These are phyloP conservation scores for Babyrousa celebensis DNA, from an alignment of 2,797 vertebrate species.

Conservation along the genomic window DNA sequence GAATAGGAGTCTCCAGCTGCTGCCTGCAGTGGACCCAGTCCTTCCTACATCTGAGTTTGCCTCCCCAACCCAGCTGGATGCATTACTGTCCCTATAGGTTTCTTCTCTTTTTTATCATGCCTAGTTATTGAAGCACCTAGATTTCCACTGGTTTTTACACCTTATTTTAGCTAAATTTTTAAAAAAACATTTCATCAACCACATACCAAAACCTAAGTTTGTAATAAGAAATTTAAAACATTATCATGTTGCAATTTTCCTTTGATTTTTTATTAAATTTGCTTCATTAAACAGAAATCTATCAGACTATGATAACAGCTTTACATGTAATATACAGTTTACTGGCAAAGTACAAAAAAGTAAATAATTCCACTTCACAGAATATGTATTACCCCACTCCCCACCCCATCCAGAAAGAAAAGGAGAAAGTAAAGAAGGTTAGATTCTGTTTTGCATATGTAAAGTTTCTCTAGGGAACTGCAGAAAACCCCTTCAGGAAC, in stretches of 20 bases:
- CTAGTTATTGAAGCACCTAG: not conserved
- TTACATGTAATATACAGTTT: not conserved
- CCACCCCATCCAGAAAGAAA: not conserved
- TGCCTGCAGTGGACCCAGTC: not conserved
- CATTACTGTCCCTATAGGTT: not conserved
- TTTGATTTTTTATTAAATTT: constrained; percentile 26
- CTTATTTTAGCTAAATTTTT: not conserved
- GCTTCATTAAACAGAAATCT: constrained; percentile 42
- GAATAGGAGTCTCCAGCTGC: not conserved
- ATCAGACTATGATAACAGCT: not conserved
- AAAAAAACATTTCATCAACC: not conserved
- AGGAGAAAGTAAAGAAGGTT: not conserved
- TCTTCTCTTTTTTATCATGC: not conserved
- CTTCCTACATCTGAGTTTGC: not conserved
- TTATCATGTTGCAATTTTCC: not conserved
- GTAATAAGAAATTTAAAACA: not conserved
- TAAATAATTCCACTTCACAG: not conserved
- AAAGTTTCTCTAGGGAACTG: not conserved
- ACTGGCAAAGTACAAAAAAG: not conserved
- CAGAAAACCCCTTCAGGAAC: not conserved
- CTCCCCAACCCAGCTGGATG: fast-evolving
- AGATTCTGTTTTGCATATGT: not conserved
- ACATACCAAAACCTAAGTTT: not conserved
- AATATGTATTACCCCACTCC: not conserved
- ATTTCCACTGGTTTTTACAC: not conserved